Evolutionary conservation across 2,888 invertebrate species (phyloP).

Genomic region (Cerastis leucographa): DNA sequence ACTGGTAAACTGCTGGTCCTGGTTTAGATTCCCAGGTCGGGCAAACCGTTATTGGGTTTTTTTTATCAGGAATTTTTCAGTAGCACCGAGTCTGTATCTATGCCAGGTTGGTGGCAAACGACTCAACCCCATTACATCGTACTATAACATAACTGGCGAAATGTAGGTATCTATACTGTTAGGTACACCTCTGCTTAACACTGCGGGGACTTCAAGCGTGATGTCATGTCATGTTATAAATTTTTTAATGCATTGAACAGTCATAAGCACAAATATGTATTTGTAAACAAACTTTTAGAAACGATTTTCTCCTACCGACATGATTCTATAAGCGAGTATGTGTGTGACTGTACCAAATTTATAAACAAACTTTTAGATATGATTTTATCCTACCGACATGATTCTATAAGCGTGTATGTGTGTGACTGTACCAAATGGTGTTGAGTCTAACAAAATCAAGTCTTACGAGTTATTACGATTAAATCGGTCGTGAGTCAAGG

Average conservation of each 20-base stretch:
- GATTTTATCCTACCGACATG: too few relatives aligned
- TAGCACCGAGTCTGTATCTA: neutral
- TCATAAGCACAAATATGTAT: neutral
- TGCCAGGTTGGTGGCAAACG: neutral
- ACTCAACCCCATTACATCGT: neutral
- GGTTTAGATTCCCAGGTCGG: neutral
- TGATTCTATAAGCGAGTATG: neutral
- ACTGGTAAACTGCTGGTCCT: neutral
- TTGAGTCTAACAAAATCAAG: neutral
- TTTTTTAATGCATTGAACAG: neutral
- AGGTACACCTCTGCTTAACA: neutral
- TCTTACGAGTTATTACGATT: neutral
- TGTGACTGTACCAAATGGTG: neutral
- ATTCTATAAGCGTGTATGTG: neutral
- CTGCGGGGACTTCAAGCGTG: neutral
- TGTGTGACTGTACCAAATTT: neutral
- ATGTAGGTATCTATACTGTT: neutral
- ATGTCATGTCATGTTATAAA: neutral
- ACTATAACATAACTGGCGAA: neutral
- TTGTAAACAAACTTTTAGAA: neutral
- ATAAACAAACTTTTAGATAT: too few relatives aligned
- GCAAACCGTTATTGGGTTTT: neutral
- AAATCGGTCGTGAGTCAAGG: neutral
- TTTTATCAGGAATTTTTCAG: neutral
- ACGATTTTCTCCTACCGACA: neutral